Evolutionary conservation across 1,140 invertebrate species (phyloP).

Genomic region (Hyles euphorbiae): DNA sequence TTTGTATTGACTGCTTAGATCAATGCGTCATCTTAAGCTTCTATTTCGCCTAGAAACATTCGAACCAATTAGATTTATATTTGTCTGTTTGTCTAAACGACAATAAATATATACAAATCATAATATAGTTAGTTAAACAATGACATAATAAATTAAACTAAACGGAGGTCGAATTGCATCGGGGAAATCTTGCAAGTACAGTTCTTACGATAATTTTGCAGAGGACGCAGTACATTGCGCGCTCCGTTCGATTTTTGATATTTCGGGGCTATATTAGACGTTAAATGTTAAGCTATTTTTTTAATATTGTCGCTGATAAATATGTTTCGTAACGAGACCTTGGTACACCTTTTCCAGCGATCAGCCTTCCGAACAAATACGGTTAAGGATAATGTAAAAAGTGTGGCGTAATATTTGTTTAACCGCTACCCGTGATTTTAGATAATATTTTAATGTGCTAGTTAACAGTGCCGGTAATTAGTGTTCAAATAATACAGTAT

Average conservation of each 20-base stretch:
- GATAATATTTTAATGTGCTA: too few relatives aligned
- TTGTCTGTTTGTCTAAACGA: too few relatives aligned
- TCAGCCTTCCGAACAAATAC: constrained; percentile 12
- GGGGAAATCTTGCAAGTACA: not conserved
- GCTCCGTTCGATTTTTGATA: not conserved
- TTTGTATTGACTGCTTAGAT: too few relatives aligned
- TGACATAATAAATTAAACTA: constrained; percentile 1
- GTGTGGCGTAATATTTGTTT: constrained; percentile 4
- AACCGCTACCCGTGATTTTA: not conserved
- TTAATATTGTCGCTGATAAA: not conserved
- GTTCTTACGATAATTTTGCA: not conserved
- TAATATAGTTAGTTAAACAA: constrained; percentile 8
- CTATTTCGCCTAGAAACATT: too few relatives aligned
- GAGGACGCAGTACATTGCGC: constrained; percentile 3
- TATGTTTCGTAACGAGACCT: constrained; percentile 10
- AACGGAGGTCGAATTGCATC: not conserved
- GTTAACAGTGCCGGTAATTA: too few relatives aligned
- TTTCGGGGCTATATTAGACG: not conserved
- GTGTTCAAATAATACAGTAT: too few relatives aligned
- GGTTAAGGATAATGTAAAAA: constrained; percentile 14
- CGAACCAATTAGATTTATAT: too few relatives aligned
- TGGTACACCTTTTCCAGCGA: constrained; percentile 2
- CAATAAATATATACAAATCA: not conserved
- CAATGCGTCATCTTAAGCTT: too few relatives aligned
- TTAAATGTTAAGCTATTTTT: constrained; percentile 9